phyloP scores from a whole-genome alignment of 2,113 vertebrate species.

The Myocastor coypus region DNA sequence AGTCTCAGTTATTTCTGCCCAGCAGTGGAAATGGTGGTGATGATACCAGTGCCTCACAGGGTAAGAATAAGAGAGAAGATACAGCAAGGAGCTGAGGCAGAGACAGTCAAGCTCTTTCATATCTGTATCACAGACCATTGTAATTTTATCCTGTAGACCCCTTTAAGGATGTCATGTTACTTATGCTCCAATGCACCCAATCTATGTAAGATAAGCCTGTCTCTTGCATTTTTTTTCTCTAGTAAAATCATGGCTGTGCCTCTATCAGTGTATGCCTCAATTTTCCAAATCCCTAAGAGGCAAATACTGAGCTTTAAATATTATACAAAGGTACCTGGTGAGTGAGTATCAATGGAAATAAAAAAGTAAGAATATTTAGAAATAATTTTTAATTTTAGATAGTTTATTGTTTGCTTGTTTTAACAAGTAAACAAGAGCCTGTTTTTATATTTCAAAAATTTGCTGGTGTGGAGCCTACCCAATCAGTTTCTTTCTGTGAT shows the following conservation, averaged over 20 bases:
- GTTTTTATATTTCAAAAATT: slow-evolving; percentile 8
- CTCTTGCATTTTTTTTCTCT: background rate
- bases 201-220: background rate
- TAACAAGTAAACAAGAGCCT: background rate
- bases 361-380: background rate
- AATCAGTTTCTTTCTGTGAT: background rate
- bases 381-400: background rate
- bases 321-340: background rate
- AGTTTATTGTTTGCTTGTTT: background rate
- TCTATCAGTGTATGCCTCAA: background rate
- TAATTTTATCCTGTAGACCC: background rate
- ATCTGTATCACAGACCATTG: background rate
- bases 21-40: background rate
- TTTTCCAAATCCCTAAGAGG: background rate
- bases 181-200: background rate
- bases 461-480: background rate
- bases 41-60: background rate
- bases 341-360: background rate
- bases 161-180: background rate
- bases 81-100: background rate
- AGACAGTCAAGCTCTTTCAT: background rate
- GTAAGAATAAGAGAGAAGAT: background rate
- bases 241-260: background rate
- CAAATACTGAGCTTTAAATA: background rate
- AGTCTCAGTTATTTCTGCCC: background rate